A percentile compares a stretch with the other conserved stretches of the same genome.
phyloP scores from a whole-genome alignment of 2,888 invertebrate species.

The Spilarctia lutea region DNA sequence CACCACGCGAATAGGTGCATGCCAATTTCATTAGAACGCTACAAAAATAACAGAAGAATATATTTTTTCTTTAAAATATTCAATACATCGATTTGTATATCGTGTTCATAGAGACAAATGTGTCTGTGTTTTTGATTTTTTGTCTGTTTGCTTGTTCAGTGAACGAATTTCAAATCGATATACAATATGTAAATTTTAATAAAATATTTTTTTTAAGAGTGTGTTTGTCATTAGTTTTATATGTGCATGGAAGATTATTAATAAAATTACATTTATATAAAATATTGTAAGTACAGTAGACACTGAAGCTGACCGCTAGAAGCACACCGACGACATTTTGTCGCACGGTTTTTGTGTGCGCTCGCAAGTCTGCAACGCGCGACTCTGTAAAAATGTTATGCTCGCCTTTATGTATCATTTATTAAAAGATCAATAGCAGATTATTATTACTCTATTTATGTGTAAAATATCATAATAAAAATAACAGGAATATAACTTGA shows the following conservation, averaged over 20 bases:
- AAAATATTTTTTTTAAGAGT: constrained; percentile 71
- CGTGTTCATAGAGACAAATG: constrained; percentile 51
- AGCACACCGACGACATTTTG: constrained; percentile 29
- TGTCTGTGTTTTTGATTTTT: constrained; percentile 56
- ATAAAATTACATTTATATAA: constrained; percentile 66
- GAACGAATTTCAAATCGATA: constrained; percentile 57
- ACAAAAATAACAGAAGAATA: constrained; percentile 73
- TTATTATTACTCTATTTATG: constrained; percentile 23
- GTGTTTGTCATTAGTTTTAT: constrained; percentile 85
- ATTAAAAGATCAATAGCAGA: constrained; percentile 46
- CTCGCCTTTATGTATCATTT: constrained; percentile 23
- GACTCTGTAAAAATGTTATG: constrained; percentile 42
- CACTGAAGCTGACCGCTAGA: constrained; percentile 52
- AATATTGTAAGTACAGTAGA: constrained; percentile 66
- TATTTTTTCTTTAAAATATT: constrained; percentile 52
- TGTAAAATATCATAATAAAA: background rate
- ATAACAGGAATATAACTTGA: constrained; percentile 18
- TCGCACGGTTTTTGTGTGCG: constrained; percentile 35
- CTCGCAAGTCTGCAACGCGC: constrained; percentile 33
- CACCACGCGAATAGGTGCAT: constrained; percentile 78
- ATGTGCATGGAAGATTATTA: constrained; percentile 85
- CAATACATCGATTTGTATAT: constrained; percentile 49
- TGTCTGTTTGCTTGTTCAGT: constrained; percentile 57
- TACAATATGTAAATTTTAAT: constrained; percentile 56
- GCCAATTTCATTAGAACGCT: constrained; percentile 81